Base-by-base conservation (phyloP, 2,113 vertebrate species). In the Percopsis transmontana region DNA sequence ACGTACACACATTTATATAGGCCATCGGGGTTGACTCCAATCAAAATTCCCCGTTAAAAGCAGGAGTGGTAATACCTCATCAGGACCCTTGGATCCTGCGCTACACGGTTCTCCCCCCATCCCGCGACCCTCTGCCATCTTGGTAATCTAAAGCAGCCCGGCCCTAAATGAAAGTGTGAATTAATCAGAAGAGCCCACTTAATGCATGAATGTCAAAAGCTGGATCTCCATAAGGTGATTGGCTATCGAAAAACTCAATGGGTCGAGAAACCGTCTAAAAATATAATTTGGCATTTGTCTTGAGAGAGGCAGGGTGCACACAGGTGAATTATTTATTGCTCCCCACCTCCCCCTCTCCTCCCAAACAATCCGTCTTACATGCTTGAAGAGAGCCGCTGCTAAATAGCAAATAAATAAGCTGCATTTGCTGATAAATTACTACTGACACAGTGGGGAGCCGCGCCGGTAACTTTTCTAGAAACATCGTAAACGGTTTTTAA, bases 371-470 rank as follows among this genome's bases (percentile, higher is more conserved):
- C 53, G 18, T 59, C 60, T 66, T 39, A 47, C 60, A 60, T 16
- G 55, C 51, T 52, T 39, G 45, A 62, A 14, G 68, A 48, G 53
- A 24, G 19, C 44, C 54, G 7, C 11, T 2, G 76, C 70, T 70
- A 53, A 74, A 76, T 50, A 67, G 72, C 68, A 74, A 53, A 72
- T 66, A 74, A 80, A 83, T 75, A 20, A 45, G 55, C 62, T 65
- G 55, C 8, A 44, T 73, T 66, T 50, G 56, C 69, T 80, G 82
- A 86, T 76, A 70, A 84, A 89, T 77, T 66, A 55, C 27, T 70
- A 39, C 73, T 77, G 78, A 80, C 70, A 77, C 58, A 47, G 27
- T 63, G 50, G 27, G 8, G 58, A 60, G 67, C 48, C 19, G 57
- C 66, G 76, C 52, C 61, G 77, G 87, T 81, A 80, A 81, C 69